Evolutionary conservation across 30 jellyfish, hydroid and myxozoan species (phyloP), one percentile per base, ranked within the genome.

Genomic region (Aurelia aurita): DNA sequence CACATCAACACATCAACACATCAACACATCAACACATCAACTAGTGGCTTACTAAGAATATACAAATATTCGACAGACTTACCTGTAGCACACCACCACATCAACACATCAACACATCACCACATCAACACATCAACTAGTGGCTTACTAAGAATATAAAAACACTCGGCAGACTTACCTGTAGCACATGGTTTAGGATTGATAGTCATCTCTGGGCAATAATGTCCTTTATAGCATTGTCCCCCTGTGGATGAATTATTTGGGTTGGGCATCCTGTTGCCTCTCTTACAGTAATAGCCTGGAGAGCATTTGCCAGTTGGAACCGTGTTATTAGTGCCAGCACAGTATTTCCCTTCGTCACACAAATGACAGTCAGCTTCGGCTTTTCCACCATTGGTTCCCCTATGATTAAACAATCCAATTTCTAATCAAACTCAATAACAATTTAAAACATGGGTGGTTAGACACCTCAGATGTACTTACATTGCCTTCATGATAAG

Each of bases 251-350:
- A 79, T 27, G 89, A 78, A 34, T 95, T 90, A 71, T 87, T 95
- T 7, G 99, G 99, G 31, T 79, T 95, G 10, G 96, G 88, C 68
- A 74, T 65, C 28, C 82, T 71, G 80, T 95, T 95, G 1, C 99
- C 99, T 26, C 98, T 60, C 87, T 84, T 84, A 91, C 99, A 95
- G 75, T 67, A 95, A 79, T 89, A 95, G 34, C 99, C 99, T 13
- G 96, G 90, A 15, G 82, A 55, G 57, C 99, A 95, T 10, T 85
- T 85, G 5, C 93, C 99, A 2, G 96, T 89, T 1, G 97, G 97
- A 28, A 62, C 84, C 20, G 99, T 95, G 85, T 95, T 95, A 81
- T 95, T 95, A 0, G 95, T 74, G 14, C 98, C 99, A 51, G 67
- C 68, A 87, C 99, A 95, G 82, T 84, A 95, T 61, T 65, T 79